Evolutionary conservation across 2,797 vertebrate species (phyloP).

Genomic region (Ctenochaetus hawaiiensis): DNA sequence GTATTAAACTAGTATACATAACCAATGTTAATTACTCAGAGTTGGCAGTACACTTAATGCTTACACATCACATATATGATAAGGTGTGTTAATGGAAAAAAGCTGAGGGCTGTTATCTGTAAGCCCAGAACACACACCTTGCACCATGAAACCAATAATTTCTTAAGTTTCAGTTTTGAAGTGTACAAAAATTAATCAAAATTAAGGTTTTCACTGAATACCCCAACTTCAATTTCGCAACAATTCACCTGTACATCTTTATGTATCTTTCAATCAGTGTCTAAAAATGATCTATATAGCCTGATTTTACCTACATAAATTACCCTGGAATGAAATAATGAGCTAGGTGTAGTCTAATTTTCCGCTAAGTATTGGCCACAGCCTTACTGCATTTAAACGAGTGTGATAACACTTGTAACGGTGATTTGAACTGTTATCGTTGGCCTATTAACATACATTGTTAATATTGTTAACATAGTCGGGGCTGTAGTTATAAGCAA

Average conservation of each 20-base stretch:
- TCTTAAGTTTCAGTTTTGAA: no score
- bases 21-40: not conserved
- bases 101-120: no score
- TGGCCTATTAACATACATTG: not conserved
- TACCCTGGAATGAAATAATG: not conserved
- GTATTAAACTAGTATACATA: not conserved
- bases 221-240: not conserved
- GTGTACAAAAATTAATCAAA: not conserved
- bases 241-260: not conserved
- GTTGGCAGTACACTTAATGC: no score
- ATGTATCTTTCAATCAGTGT: not conserved
- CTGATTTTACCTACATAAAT: not conserved
- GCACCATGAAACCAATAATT: no score
- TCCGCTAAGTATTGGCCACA: not conserved
- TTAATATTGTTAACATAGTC: not conserved
- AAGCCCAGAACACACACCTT: no score
- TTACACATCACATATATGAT: no score
- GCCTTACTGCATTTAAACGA: conserved; percentile 8
- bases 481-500: rapidly evolving
- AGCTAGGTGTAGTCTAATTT: not conserved
- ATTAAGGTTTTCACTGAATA: not conserved
- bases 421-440: not conserved
- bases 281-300: not conserved
- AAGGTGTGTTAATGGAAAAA: no score
- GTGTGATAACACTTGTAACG: not conserved